These are phyloP conservation scores for Phengaris alcon DNA, from an alignment of 2,888 invertebrate species.

Conservation along the genomic window DNA sequence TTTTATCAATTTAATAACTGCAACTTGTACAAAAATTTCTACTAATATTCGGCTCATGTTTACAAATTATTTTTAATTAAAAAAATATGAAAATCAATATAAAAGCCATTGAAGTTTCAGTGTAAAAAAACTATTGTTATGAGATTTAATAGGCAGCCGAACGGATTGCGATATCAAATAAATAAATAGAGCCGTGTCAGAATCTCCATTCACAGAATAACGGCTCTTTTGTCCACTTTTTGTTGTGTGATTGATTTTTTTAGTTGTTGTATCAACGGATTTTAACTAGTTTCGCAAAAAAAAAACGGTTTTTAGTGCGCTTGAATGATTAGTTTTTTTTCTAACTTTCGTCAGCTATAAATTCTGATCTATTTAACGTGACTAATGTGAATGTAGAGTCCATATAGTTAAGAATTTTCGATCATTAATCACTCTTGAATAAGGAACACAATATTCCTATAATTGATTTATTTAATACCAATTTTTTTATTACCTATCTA, in stretches of 20 bases:
- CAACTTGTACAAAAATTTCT: too few species aligned
- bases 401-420: neutral
- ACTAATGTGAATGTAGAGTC: constrained; percentile 11
- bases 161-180: constrained; percentile 64
- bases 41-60: too few species aligned
- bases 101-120: constrained; percentile 60
- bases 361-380: constrained; percentile 8
- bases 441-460: neutral
- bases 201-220: constrained; percentile 61
- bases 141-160: constrained; percentile 62
- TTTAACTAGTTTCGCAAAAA: constrained; percentile 33
- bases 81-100: constrained; percentile 55
- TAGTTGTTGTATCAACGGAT: constrained; percentile 36
- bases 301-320: neutral
- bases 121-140: constrained; percentile 53
- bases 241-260: constrained; percentile 40
- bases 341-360: neutral
- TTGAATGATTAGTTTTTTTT: neutral
- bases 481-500: too few species aligned
- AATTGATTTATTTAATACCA: neutral
- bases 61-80: neutral
- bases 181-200: constrained; percentile 59
- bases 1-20: too few species aligned
- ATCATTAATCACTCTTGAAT: constrained; percentile 18
- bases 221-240: constrained; percentile 53